Evolutionary conservation across 2,797 vertebrate species (phyloP).

Genomic region (Catharus ustulatus): DNA sequence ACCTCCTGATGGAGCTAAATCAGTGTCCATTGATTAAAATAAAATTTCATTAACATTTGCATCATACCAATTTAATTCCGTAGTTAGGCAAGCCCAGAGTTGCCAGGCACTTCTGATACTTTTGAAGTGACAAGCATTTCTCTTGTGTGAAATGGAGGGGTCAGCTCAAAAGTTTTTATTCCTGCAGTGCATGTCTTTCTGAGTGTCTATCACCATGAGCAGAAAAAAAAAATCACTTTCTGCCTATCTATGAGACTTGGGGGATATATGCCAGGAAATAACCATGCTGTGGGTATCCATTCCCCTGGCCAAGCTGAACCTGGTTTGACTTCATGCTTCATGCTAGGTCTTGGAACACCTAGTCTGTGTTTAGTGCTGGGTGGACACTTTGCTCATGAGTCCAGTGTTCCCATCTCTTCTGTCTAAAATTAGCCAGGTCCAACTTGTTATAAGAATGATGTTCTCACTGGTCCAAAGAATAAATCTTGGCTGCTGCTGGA

Average conservation of each 20-base stretch:
- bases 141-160: background rate
- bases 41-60: background rate
- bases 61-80: background rate
- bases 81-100: background rate
- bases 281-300: background rate
- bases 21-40: background rate
- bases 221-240: background rate
- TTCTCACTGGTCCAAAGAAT: background rate
- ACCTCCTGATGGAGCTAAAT: background rate
- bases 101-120: background rate
- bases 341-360: background rate
- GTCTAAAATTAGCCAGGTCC: conserved; percentile 7
- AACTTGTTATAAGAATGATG: background rate
- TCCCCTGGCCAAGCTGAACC: background rate
- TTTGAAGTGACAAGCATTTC: background rate
- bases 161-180: background rate
- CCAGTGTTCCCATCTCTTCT: background rate
- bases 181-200: rapidly evolving
- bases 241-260: background rate
- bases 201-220: background rate
- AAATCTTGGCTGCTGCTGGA: background rate
- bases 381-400: background rate
- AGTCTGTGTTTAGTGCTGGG: background rate
- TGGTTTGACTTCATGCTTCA: background rate
- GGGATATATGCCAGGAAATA: background rate